Conservation (phyloP, 1,140 invertebrate genomes). For the Eriocheir sinensis region DNA sequence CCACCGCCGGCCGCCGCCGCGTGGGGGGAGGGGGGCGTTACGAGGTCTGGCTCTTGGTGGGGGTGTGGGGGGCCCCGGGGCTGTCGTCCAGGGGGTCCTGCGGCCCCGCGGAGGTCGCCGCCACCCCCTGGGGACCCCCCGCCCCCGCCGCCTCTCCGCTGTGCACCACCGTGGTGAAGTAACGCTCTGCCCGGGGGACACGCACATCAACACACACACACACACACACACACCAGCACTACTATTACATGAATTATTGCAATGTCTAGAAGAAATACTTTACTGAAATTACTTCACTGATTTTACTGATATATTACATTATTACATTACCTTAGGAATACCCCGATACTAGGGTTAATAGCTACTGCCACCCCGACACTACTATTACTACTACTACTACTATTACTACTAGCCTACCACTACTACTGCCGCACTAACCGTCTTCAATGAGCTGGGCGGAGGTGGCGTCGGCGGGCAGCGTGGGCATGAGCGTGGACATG, state of each 20-base stretch:
- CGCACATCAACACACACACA: neutral
- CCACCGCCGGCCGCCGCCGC: neutral
- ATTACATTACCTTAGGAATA: no score
- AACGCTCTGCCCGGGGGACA: conserved; percentile 80
- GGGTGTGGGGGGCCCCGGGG: conserved; percentile 65
- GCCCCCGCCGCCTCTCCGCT: conserved; percentile 80
- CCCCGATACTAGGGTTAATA: no score
- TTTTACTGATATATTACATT: no score
- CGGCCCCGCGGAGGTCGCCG: neutral
- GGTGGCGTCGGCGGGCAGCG: conserved; percentile 79
- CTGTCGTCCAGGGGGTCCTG: conserved; percentile 52
- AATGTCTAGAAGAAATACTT: no score
- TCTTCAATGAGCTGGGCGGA: conserved; percentile 78
- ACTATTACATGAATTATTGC: neutral
- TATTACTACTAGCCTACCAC: no score
- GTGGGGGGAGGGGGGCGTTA: neutral
- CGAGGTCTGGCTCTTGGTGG: conserved; percentile 68
- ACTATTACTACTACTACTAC: no score
- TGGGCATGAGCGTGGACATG: conserved; percentile 89
- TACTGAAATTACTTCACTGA: no score
- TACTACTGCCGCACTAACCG: conserved; percentile 43
- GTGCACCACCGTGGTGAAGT: conserved; percentile 82
- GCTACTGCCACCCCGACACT: no score
- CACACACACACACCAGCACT: neutral
- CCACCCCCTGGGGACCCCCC: conserved; percentile 59